Percentiles rank a stretch among this genome's conserved stretches.
Conservation (phyloP, 2,113 vertebrate genomes). For the Dryoscopus gambensis region DNA sequence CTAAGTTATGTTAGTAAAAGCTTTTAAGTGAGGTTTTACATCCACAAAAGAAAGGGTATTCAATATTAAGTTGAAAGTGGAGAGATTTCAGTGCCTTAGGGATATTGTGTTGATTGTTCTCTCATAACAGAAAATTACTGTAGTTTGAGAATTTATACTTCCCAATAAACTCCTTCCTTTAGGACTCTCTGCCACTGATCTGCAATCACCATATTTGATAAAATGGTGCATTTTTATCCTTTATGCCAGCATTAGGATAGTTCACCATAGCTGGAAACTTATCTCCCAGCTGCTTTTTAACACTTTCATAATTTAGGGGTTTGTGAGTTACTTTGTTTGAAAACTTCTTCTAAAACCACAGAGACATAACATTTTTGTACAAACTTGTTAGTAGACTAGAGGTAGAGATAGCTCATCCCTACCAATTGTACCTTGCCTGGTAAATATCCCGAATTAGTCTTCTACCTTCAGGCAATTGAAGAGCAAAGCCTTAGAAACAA, state of each 20-base stretch:
- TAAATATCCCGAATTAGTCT: background rate
- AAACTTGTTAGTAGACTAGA: background rate
- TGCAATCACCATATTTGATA: background rate
- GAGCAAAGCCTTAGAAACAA: background rate
- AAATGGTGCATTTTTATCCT: background rate
- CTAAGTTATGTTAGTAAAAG: background rate
- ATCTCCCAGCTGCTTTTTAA: background rate
- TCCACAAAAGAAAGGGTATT: background rate
- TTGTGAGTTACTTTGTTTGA: background rate
- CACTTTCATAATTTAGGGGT: background rate
- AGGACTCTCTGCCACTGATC: background rate
- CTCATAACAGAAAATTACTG: background rate
- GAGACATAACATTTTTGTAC: background rate
- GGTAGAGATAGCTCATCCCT: background rate
- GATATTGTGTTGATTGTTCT: background rate
- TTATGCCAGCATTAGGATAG: background rate
- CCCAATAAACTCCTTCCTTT: background rate
- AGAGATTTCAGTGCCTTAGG: background rate
- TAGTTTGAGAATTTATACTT: background rate
- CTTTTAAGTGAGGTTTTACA: background rate
- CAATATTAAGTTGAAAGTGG: background rate
- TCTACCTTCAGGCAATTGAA: background rate
- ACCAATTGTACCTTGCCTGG: background rate
- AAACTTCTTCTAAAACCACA: background rate
- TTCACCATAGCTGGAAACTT: background rate